Base-by-base conservation (phyloP, 2,113 vertebrate species). In the Percopsis transmontana region DNA sequence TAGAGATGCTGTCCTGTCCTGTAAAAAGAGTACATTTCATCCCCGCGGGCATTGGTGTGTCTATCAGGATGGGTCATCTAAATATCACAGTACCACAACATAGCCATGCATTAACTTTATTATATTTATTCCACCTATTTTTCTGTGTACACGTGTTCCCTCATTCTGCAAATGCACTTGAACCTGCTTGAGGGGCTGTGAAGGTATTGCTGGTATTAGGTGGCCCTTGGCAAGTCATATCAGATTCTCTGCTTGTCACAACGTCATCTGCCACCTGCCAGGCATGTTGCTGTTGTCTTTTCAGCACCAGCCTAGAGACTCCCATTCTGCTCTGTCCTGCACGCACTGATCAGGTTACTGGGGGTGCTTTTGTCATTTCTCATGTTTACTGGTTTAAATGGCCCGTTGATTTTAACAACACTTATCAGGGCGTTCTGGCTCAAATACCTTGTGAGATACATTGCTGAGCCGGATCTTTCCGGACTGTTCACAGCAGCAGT, bases 171-270 rank as follows among this genome's bases (percentile, higher is more conserved):
- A 44, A 63, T 56, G 57, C 27, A 62, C 79, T 55, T 66, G 82
- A 90, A 88, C 82, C 77, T 83, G 85, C 74, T 45, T 57, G 42
- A 18, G 11, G 56, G 50, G 50, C 55, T 58, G 20, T 27, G 20
- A 27, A 16, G 16, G 60, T 62, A 56, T 58, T 51, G 21, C 5
- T 16, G 52, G 58, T 66, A 57, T 61, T 58, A 58, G 50, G 40
- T 69, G 53, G 24, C 58, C 18, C 38, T 18, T 24, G 47, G 38
- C 20, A 3, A 71, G 67, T 44, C 62, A 23, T 21, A 50, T 74
- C 14, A 15, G 76, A 76, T 82, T 68, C 73, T 72, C 68, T 39
- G 42, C 66, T 18, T 70, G 58, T 70, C 20, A 2, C 70, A 33
- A 56, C 51, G 45, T 51, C 62, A 52, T 61, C 60, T 69, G 63